Conservation (phyloP, 2,888 invertebrate genomes). For the Zygaena filipendulae region DNA sequence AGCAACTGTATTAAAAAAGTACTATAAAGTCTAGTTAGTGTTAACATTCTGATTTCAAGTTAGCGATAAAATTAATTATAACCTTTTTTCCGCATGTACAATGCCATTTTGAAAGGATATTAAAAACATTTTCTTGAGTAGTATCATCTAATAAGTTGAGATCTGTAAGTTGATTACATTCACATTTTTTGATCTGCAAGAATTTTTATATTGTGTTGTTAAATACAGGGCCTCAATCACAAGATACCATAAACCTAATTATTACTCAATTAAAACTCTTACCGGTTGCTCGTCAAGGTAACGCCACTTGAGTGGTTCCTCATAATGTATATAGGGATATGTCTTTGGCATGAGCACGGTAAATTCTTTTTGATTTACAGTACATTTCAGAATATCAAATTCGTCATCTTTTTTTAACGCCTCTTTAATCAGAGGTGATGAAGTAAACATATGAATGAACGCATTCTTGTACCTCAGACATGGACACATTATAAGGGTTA, state of each 20-base stretch:
- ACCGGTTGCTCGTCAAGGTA: constrained; percentile 49
- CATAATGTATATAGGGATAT: constrained; percentile 37
- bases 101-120: constrained; percentile 55
- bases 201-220: constrained; percentile 1
- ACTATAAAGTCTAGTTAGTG: too few species aligned
- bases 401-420: constrained; percentile 32
- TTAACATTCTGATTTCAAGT: too few species aligned
- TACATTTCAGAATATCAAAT: constrained; percentile 31
- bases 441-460: constrained; percentile 34
- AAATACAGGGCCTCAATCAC: not conserved
- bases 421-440: constrained; percentile 25
- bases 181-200: constrained; percentile 53
- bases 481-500: constrained; percentile 42
- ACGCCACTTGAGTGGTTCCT: constrained; percentile 38
- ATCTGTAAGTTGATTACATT: constrained; percentile 51
- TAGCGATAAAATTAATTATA: too few species aligned
- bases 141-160: constrained; percentile 44
- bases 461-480: constrained; percentile 38
- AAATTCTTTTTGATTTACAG: constrained; percentile 35
- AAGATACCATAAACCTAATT: not conserved
- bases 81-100: constrained; percentile 56
- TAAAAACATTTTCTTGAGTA: constrained; percentile 47
- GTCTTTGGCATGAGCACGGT: constrained; percentile 45
- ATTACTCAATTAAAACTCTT: constrained; percentile 10
- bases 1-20: too few species aligned